phyloP scores from a whole-genome alignment of 2,113 vertebrate species.

The Rhea pennata region DNA sequence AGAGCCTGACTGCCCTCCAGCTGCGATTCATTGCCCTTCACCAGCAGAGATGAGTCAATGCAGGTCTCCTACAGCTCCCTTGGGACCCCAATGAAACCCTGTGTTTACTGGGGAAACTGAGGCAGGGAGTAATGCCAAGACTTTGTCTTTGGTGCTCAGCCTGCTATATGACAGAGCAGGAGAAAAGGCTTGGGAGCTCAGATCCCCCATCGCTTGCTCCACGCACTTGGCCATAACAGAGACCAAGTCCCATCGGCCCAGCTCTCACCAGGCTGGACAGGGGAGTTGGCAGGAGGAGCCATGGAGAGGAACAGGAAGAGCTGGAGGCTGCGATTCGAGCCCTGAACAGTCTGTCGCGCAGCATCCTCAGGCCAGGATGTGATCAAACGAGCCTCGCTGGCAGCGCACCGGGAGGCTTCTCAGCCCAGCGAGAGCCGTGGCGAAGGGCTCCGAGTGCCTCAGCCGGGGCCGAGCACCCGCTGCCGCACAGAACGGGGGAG shows the following conservation, averaged over 20 bases:
- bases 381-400: background rate
- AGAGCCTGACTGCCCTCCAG: background rate
- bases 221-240: background rate
- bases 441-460: background rate
- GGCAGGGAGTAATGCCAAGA: background rate
- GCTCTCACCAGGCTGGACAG: background rate
- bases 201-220: background rate
- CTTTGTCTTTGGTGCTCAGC: background rate
- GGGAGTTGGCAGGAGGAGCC: background rate
- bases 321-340: background rate
- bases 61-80: background rate
- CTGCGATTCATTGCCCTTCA: background rate
- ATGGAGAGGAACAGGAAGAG: background rate
- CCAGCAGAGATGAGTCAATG: background rate
- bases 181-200: background rate
- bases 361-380: background rate
- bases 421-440: background rate
- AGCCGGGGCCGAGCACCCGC: background rate
- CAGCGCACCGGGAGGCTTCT: background rate
- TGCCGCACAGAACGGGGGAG: rapidly evolving
- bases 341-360: background rate
- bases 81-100: background rate
- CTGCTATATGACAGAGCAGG: background rate
- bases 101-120: background rate
- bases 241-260: background rate